Percentiles rank a stretch among this genome's conserved stretches.
phyloP scores from a whole-genome alignment of 2,113 vertebrate genomes.

The Protobothrops flavoviridis region DNA sequence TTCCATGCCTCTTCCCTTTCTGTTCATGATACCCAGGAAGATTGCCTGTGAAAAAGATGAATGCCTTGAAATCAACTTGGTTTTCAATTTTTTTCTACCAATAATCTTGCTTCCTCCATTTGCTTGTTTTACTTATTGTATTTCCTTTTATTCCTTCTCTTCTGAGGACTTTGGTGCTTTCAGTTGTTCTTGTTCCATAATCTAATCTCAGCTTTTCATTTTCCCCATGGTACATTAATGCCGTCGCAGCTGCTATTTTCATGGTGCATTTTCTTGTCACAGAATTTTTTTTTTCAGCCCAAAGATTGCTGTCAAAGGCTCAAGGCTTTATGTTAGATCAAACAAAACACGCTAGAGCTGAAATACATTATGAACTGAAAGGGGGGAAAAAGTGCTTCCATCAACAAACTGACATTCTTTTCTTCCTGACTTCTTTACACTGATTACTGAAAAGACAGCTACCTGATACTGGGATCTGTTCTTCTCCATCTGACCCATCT shows the following conservation, averaged over 20 bases:
- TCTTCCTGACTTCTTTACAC: constrained; percentile 22
- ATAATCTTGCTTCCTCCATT: background rate
- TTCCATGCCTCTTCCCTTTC: background rate
- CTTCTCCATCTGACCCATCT: background rate
- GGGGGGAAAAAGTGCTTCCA: constrained; percentile 28
- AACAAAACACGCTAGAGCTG: constrained; percentile 6
- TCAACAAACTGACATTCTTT: constrained; percentile 55
- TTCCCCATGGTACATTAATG: constrained; percentile 11
- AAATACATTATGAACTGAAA: constrained; percentile 17
- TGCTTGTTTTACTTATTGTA: constrained; percentile 12
- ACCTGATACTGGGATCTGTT: constrained; percentile 38
- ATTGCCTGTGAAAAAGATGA: constrained; percentile 35
- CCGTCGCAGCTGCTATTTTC: background rate
- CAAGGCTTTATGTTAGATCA: background rate
- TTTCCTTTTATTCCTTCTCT: constrained; percentile 10
- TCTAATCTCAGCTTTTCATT: constrained; percentile 6
- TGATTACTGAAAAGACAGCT: constrained; percentile 50
- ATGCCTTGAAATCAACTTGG: constrained; percentile 40
- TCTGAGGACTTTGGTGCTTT: background rate
- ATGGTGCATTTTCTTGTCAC: constrained; percentile 20
- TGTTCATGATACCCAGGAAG: background rate
- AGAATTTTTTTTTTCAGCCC: background rate
- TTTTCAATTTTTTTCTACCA: constrained; percentile 18
- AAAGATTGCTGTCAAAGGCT: background rate
- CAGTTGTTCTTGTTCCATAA: background rate